A percentile compares a stretch with the other conserved stretches of the same genome.
Conservation (phyloP, 2,888 invertebrate genomes). For the Seira ritae region DNA sequence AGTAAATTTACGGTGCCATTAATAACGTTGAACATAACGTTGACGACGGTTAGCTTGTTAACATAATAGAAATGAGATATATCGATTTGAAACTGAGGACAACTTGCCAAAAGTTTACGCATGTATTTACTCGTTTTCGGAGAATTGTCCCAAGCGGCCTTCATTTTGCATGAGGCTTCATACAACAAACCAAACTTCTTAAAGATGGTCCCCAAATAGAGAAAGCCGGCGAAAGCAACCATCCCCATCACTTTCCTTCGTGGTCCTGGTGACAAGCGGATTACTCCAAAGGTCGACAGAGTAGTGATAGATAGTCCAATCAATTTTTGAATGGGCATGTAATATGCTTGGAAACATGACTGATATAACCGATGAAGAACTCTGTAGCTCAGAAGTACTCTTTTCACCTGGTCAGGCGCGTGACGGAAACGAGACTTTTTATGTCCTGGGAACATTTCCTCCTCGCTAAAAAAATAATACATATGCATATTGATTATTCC, state of each 20-base stretch:
- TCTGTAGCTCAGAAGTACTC: background rate
- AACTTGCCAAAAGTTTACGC: background rate
- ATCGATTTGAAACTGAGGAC: background rate
- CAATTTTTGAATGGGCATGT: slow-evolving; percentile 2
- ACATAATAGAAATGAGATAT: background rate
- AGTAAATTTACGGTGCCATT: background rate
- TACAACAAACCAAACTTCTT: slow-evolving; percentile 17
- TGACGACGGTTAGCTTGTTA: background rate
- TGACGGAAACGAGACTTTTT: too few relatives aligned
- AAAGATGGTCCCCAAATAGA: slow-evolving; percentile 6
- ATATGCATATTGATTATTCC: too few relatives aligned
- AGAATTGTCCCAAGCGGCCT: background rate
- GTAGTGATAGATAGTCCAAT: background rate
- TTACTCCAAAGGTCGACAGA: slow-evolving; percentile 11
- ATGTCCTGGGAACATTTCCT: too few relatives aligned
- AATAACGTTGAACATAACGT: background rate
- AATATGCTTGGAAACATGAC: background rate
- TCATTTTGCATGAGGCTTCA: background rate
- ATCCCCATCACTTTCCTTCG: background rate
- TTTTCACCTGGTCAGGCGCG: too few relatives aligned
- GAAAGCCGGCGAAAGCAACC: background rate
- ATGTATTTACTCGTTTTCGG: background rate
- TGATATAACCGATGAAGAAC: slow-evolving; percentile 13
- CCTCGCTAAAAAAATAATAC: too few relatives aligned
- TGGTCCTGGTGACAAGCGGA: background rate